These are phyloP conservation scores for Oedothorax gibbosus DNA, from an alignment of 1,140 invertebrate species.

Conservation along the genomic window DNA sequence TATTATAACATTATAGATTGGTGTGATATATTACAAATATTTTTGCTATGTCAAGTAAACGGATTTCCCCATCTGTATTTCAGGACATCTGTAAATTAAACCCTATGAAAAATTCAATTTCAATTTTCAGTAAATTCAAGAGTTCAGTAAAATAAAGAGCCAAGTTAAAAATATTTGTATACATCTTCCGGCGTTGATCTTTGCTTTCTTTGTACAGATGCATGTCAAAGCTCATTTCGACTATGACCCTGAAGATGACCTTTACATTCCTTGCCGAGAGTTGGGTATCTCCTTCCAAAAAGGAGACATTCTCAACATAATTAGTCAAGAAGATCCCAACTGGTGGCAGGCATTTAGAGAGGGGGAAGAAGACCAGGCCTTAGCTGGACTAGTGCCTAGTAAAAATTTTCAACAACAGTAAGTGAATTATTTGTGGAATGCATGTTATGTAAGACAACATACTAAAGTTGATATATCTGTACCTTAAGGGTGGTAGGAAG, in stretches of 20 bases:
- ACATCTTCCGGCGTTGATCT: neutral
- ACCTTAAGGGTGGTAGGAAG: no score
- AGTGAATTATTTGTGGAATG: conserved; percentile 66
- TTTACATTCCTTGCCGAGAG: conserved; percentile 97
- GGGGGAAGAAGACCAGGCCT: conserved; percentile 91
- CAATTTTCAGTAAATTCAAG: no score
- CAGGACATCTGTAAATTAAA: no score
- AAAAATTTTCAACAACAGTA: conserved; percentile 95
- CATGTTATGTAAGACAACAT: no score
- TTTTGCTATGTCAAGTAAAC: no score
- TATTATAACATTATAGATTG: no score
- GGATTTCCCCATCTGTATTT: no score
- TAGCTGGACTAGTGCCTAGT: conserved; percentile 96
- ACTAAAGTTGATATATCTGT: no score
- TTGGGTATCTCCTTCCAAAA: conserved; percentile 89
- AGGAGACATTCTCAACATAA: conserved; percentile 96
- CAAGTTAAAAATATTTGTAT: no score
- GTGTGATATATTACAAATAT: no score
- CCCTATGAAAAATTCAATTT: no score
- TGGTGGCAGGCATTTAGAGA: conserved; percentile 90
- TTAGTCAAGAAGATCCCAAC: conserved; percentile 75
- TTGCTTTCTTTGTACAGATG: conserved; percentile 42
- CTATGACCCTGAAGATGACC: conserved; percentile 98
- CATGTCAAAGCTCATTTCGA: conserved; percentile 80
- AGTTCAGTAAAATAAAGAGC: no score